phyloP scores from a whole-genome alignment of 2,113 vertebrate genomes.

The Burhinus bistriatus region DNA sequence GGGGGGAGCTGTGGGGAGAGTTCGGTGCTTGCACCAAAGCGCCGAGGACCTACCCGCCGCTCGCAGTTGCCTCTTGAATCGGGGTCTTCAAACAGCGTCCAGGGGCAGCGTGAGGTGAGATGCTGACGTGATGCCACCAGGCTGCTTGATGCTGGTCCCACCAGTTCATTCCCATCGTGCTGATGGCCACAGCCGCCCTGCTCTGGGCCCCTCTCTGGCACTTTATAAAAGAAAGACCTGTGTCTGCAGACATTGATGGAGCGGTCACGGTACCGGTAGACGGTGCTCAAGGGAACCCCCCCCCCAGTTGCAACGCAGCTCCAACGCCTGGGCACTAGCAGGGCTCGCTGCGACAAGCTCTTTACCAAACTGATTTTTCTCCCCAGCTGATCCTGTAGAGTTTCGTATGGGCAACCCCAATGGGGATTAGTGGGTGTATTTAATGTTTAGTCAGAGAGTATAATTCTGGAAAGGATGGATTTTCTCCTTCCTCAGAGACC shows the following conservation, averaged over 20 bases:
- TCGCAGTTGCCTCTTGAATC: rapidly evolving
- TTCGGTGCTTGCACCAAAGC: background rate
- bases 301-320: rapidly evolving
- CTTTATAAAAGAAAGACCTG: background rate
- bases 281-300: background rate
- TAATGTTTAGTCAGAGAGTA: background rate
- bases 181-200: background rate
- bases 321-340: background rate
- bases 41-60: rapidly evolving
- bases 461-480: background rate
- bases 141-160: background rate
- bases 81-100: rapidly evolving
- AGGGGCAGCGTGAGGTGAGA: background rate
- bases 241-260: background rate
- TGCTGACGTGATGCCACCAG: background rate
- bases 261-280: rapidly evolving
- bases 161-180: rapidly evolving
- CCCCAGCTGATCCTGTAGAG: background rate
- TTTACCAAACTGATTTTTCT: background rate
- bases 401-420: background rate
- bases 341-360: background rate
- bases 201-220: background rate
- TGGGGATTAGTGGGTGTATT: background rate
- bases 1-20: background rate
- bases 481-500: background rate